phyloP scores from a whole-genome alignment of 2,888 invertebrate genomes.

The Psococerastis gibbosa region DNA sequence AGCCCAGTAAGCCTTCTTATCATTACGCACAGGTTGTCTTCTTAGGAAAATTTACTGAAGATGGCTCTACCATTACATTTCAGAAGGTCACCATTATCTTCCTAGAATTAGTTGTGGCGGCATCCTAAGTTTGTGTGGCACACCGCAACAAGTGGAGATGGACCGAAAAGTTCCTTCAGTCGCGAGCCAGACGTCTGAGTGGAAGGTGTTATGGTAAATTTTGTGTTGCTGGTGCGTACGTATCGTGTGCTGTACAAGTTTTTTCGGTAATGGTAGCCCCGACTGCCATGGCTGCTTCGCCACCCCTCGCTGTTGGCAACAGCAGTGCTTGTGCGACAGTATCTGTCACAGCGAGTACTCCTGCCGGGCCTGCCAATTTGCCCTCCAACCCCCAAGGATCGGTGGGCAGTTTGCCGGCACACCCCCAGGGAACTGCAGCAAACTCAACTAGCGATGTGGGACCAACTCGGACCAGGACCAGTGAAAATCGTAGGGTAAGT shows the following conservation, averaged over 20 bases:
- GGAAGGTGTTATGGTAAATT: no score
- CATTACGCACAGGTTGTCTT: no score
- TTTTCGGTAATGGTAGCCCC: conserved; percentile 4
- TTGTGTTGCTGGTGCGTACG: no score
- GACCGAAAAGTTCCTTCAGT: not conserved
- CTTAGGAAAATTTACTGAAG: not conserved
- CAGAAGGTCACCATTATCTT: no score
- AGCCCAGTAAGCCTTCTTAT: no score
- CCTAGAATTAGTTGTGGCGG: not conserved
- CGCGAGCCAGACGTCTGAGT: not conserved
- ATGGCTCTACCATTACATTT: no score
- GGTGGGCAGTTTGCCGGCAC: not conserved
- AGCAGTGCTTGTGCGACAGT: conserved; percentile 2
- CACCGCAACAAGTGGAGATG: not conserved
- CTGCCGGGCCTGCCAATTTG: not conserved
- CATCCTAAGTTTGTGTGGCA: not conserved
- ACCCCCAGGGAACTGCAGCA: not conserved
- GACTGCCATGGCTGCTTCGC: conserved; percentile 2
- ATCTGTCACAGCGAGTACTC: not conserved
- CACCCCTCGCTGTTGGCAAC: conserved; percentile 1
- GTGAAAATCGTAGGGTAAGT: conserved; percentile 34
- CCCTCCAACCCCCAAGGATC: not conserved
- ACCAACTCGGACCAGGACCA: not conserved
- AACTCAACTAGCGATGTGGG: not conserved
- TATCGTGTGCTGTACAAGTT: no score